Conservation (phyloP, 2,797 vertebrate species). For the Pseudomugil tenellus region DNA sequence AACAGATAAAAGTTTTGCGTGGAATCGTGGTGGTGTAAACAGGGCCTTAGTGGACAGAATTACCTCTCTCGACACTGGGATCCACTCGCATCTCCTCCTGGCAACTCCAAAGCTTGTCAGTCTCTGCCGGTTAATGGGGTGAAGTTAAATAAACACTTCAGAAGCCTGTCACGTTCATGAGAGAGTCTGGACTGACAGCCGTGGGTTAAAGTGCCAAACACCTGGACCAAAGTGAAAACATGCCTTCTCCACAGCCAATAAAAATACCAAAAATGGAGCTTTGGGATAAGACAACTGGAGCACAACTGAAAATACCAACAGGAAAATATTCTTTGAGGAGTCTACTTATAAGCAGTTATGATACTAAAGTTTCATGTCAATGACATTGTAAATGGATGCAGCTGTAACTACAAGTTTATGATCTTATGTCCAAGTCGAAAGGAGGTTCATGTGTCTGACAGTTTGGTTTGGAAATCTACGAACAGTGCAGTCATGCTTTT, state of each 20-base stretch:
- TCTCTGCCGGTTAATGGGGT: slow-evolving; percentile 47
- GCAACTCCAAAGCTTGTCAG: slow-evolving; percentile 37
- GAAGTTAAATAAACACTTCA: slow-evolving; percentile 56
- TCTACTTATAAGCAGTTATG: slow-evolving; percentile 35
- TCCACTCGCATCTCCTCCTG: slow-evolving; percentile 14
- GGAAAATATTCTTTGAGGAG: slow-evolving; percentile 35
- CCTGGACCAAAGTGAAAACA: slow-evolving; percentile 46
- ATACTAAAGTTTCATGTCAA: slow-evolving; percentile 48
- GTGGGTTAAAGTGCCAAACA: slow-evolving; percentile 45
- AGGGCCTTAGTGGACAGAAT: neutral
- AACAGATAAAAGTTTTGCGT: no score
- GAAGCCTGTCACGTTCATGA: slow-evolving; percentile 41
- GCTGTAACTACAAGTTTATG: slow-evolving; percentile 34
- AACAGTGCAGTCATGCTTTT: neutral
- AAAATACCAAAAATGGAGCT: slow-evolving; percentile 48
- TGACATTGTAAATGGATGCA: slow-evolving; percentile 35
- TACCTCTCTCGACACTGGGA: slow-evolving; percentile 19
- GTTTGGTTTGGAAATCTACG: neutral
- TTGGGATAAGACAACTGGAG: slow-evolving; percentile 29
- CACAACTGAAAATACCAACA: slow-evolving; percentile 40
- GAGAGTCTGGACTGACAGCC: slow-evolving; percentile 42
- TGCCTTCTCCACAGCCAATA: slow-evolving; percentile 33
- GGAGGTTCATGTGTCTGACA: slow-evolving; percentile 31
- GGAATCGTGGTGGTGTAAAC: no score
- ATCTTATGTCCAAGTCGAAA: slow-evolving; percentile 37